A percentile compares a stretch with the other conserved stretches of the same genome.
These are phyloP conservation scores for Lates japonicus DNA, from an alignment of 2,797 vertebrate species.

Conservation along the genomic window DNA sequence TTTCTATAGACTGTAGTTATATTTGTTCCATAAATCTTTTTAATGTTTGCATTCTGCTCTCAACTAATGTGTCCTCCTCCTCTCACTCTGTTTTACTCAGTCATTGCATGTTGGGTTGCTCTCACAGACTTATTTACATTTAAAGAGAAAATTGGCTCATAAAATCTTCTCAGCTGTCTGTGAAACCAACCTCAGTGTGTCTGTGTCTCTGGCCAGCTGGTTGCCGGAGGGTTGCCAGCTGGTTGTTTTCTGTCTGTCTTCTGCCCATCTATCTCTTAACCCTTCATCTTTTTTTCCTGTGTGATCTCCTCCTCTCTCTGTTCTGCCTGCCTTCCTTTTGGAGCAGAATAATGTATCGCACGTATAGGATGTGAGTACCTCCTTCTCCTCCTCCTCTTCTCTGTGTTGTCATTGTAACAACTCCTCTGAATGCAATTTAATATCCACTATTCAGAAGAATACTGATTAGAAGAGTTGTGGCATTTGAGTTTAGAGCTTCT, in stretches of 20 bases:
- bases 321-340: constrained; percentile 94
- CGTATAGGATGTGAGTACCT: constrained; percentile 99
- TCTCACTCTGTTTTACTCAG: constrained; percentile 28
- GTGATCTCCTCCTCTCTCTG: constrained; percentile 91
- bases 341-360: constrained; percentile 99
- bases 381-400: constrained; percentile 49
- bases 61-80: constrained; percentile 30
- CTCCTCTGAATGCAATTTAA: constrained; percentile 20
- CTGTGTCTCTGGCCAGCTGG: constrained; percentile 5
- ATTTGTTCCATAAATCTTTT: constrained; percentile 16
- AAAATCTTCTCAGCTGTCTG: constrained; percentile 12
- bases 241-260: constrained; percentile 15
- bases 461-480: neutral
- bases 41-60: constrained; percentile 19
- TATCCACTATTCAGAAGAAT: neutral
- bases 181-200: constrained; percentile 53
- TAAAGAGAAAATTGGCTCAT: neutral
- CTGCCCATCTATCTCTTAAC: constrained; percentile 72
- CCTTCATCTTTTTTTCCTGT: constrained; percentile 79
- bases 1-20: neutral
- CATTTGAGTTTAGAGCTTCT: constrained; percentile 33
- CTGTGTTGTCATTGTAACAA: constrained; percentile 48
- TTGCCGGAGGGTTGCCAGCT: too few relatives aligned
- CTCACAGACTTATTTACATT: constrained; percentile 30
- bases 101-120: constrained; percentile 67